These are phyloP conservation scores for Acanthopagrus latus DNA, from an alignment of 2,797 vertebrate genomes.

Conservation along the genomic window DNA sequence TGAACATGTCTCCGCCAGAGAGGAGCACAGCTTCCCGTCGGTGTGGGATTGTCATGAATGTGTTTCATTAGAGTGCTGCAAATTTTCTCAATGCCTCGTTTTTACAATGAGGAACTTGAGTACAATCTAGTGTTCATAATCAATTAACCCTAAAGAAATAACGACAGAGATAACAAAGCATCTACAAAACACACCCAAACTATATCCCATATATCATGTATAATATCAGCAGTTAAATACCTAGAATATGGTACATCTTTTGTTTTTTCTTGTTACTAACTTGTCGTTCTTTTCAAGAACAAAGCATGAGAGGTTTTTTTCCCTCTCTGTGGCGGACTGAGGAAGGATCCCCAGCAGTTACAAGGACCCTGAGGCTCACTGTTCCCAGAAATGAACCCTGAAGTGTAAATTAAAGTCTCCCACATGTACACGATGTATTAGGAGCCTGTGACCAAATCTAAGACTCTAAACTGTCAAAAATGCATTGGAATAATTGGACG, in stretches of 20 bases:
- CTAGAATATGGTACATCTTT: slow-evolving; percentile 50
- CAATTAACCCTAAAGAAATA: slow-evolving; percentile 26
- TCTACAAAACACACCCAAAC: slow-evolving; percentile 47
- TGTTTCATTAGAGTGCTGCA: slow-evolving; percentile 33
- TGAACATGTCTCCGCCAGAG: slow-evolving; percentile 1
- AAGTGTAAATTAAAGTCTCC: slow-evolving; percentile 24
- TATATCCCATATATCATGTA: slow-evolving; percentile 26
- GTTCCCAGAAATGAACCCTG: slow-evolving; percentile 17
- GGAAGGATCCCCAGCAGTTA: slow-evolving; percentile 16
- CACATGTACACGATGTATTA: slow-evolving; percentile 18
- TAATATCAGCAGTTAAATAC: slow-evolving; percentile 57
- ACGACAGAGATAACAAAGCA: slow-evolving; percentile 25
- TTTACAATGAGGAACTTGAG: slow-evolving; percentile 37
- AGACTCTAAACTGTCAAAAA: slow-evolving; percentile 9
- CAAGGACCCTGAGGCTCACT: slow-evolving; percentile 11
- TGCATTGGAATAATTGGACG: background rate
- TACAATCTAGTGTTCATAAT: slow-evolving; percentile 50
- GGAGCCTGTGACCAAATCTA: slow-evolving; percentile 10
- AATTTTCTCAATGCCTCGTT: slow-evolving; percentile 24
- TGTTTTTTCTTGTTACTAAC: slow-evolving; percentile 22
- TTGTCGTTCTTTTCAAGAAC: slow-evolving; percentile 40
- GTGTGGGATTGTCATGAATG: slow-evolving; percentile 60
- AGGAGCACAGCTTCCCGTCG: slow-evolving; percentile 11
- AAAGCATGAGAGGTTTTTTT: slow-evolving; percentile 25
- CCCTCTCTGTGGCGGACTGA: slow-evolving; percentile 26